Evolutionary conservation across 2,888 invertebrate genomes (phyloP), one percentile per base, ranked within the genome.

Genomic region (Chymomyza fuscimana): DNA sequence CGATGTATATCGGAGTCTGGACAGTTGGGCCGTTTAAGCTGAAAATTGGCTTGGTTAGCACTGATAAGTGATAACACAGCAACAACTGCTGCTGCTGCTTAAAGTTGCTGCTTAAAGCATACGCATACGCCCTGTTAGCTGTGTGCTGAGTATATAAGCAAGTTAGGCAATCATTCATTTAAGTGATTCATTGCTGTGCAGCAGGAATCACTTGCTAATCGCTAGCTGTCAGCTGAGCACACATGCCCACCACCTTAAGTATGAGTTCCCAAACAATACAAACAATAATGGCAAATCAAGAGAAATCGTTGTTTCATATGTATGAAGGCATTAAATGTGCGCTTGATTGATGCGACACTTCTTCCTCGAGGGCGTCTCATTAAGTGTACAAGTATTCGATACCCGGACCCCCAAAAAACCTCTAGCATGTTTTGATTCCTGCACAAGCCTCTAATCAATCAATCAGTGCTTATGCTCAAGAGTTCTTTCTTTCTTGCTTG

Each of bases 301-400:
- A 81, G 81, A 77, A 86, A 84, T 82, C 77, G 78, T 71, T 67
- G 19, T 67, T 67, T 83, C 40, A 64, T 19, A 56, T 64, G 58
- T 69, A 29, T 64, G 79, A 78, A 22, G 73, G 79, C 78, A 82
- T 76, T 82, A 85, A 86, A 86, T 87, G 77, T 85, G 85, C 78
- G 76, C 81, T 86, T 86, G 85, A 86, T 86, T 86, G 82, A 86
- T 86, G 85, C 87, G 85, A 85, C 85, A 87, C 81, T 80, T 46
- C 40, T 46, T 77, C 81, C 85, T 85, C 74, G 80, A 86, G 85
- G 87, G 87, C 78, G 82, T 74, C 85, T 86, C 87, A 86, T 86
- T 87, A 85, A 77, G 80, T 77, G 80, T 81, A 19, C 15, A 58
- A 86, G 81, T 83, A 70, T 60, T 69, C 58, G 58, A 46, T 46